Evolutionary conservation across 2,888 invertebrate species (phyloP).

Genomic region (Sabatieria punctata): DNA sequence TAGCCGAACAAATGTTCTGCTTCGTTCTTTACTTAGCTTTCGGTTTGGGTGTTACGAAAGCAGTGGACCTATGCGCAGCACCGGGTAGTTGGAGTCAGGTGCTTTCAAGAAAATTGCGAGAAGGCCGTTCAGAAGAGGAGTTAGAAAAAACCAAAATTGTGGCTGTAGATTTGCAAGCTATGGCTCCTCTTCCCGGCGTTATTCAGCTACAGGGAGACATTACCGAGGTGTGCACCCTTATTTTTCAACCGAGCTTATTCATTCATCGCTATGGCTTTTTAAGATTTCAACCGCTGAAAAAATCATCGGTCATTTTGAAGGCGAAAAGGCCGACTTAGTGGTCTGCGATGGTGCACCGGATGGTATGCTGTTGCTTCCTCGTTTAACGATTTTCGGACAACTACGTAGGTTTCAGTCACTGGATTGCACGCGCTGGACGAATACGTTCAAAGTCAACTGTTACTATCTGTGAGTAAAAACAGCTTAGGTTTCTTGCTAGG

Average conservation of each 20-base stretch:
- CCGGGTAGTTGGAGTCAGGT: constrained; percentile 96
- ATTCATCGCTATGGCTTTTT: too few species aligned
- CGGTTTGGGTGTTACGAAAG: constrained; percentile 61
- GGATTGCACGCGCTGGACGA: constrained; percentile 95
- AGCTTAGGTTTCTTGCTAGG: too few species aligned
- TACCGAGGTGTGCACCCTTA: constrained; percentile 49
- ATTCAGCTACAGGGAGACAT: constrained; percentile 94
- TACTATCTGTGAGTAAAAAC: constrained; percentile 54
- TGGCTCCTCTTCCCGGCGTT: constrained; percentile 90
- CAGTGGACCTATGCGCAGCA: constrained; percentile 84
- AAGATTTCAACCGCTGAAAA: constrained; percentile 45
- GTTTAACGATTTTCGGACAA: not conserved
- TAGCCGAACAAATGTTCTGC: too few species aligned
- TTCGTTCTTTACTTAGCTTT: too few species aligned
- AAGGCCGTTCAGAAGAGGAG: constrained; percentile 4
- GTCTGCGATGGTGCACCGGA: constrained; percentile 98
- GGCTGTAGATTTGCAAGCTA: constrained; percentile 90
- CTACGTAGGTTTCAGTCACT: constrained; percentile 49
- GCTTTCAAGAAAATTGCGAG: constrained; percentile 54
- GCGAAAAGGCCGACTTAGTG: constrained; percentile 73
- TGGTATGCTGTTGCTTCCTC: constrained; percentile 28
- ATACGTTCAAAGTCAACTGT: constrained; percentile 86
- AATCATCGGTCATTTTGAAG: constrained; percentile 76
- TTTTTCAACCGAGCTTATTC: constrained; percentile 17
- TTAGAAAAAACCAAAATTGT: constrained; percentile 62